Base-by-base conservation (phyloP, 2,888 invertebrate species). In the Crepidodera aurea region DNA sequence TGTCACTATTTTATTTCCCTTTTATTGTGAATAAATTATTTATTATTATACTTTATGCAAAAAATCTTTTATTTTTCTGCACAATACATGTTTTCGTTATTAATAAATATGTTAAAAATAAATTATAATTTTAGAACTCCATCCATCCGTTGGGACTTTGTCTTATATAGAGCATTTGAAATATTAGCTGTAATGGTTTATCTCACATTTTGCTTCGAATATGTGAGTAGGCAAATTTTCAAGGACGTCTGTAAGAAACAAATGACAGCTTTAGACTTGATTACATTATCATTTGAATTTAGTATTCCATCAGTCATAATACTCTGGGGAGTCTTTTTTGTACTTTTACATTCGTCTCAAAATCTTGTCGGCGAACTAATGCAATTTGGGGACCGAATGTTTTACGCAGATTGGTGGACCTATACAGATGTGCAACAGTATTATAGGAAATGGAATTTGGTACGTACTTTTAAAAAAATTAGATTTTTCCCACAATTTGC, bases 381-480 rank as follows among this genome's bases (percentile, higher is more conserved):
- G 64, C 86, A 85, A 60, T 98, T 97, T 79, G 91, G 88, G 2
- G 94, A 97, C 83, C 81, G 96, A 76, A 84, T 90, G 84, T 90
- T 93, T 84, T 88, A 94, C 77, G 87, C 88, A 90, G 94, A 94
- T 74, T 97, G 96, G 96, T 97, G 96, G 97, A 95, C 92, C 56
- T 87, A 90, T 1, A 87, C 89, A 0, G 88, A 89, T 12, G 95
- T 90, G 79, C 87, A 89, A 0, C 84, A 83, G 10, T 98, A 90
- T 81, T 96, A 93, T 79, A 87, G 95, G n/a, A 91, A 91, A 2
- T 98, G 98, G 97, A 98, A 98, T 80, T 7, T 13, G 22, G 51
- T 51, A 39, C 32, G 32, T 32, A 32, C 8, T 32, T 32, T 32
- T n/a, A 7, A 10, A 22, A 22, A n/a, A n/a, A n/a, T n/a, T n/a